Evolutionary conservation across 2,797 vertebrate species (phyloP).

Genomic region (Apodemus agrarius): DNA sequence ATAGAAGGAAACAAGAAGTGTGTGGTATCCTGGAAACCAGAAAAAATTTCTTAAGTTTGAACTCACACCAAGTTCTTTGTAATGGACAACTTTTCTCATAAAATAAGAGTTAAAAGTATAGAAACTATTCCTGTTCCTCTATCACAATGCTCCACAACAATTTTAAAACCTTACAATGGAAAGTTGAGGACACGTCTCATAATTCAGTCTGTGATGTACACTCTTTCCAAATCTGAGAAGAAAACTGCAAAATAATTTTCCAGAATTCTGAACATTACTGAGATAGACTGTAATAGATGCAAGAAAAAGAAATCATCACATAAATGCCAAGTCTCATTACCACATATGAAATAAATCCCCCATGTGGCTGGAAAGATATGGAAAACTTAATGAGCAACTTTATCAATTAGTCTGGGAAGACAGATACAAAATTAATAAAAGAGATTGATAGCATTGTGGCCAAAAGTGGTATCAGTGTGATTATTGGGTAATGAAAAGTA

Average conservation of each 20-base stretch:
- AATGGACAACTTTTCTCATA: conserved; percentile 55
- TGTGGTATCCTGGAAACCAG: conserved; percentile 15
- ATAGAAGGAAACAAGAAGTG: neutral
- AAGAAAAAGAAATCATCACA: conserved; percentile 63
- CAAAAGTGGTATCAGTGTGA: neutral
- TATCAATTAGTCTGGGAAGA: conserved; percentile 52
- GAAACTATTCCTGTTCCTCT: conserved; percentile 48
- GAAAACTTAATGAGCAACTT: conserved; percentile 40
- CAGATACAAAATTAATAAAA: neutral
- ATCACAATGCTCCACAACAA: conserved; percentile 28
- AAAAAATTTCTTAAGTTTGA: conserved; percentile 33
- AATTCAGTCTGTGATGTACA: conserved; percentile 52
- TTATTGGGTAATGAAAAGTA: neutral
- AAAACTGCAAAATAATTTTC: conserved; percentile 54
- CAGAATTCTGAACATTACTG: conserved; percentile 47
- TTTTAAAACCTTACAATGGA: conserved; percentile 53
- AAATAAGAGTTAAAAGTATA: conserved; percentile 60
- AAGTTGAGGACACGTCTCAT: conserved; percentile 40
- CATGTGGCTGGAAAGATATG: conserved; percentile 10
- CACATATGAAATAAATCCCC: conserved; percentile 62
- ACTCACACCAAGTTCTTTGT: neutral
- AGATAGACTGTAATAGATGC: conserved; percentile 47
- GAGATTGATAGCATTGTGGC: conserved; percentile 33
- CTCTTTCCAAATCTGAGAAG: conserved; percentile 29
- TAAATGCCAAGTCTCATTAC: conserved; percentile 63